These are phyloP conservation scores for Toxonevra muliebris DNA, from an alignment of 2,888 invertebrate genomes.

Conservation along the genomic window DNA sequence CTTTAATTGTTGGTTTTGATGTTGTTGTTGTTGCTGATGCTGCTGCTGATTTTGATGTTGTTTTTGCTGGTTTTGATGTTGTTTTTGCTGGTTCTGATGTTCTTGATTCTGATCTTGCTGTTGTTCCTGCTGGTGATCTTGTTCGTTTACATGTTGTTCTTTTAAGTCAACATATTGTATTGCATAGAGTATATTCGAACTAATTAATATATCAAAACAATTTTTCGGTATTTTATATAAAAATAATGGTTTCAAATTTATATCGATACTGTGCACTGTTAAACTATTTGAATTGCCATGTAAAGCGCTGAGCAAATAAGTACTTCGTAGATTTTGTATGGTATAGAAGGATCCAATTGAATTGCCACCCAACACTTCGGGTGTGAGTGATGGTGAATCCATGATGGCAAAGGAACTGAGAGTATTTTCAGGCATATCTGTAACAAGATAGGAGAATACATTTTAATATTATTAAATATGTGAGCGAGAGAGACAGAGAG, in stretches of 20 bases:
- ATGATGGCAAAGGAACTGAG: constrained; percentile 61
- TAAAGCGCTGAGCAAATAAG: constrained; percentile 62
- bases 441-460: constrained; percentile 23
- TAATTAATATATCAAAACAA: constrained; percentile 71
- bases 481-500: too few relatives aligned
- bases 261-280: constrained; percentile 73
- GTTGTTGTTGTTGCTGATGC: constrained; percentile 1
- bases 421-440: constrained; percentile 59
- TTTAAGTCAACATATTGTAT: constrained; percentile 65
- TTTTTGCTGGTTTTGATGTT: constrained; percentile 6
- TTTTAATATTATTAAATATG: too few relatives aligned
- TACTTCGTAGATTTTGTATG: constrained; percentile 62
- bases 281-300: constrained; percentile 61
- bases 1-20: constrained; percentile 9
- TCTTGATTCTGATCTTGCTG: constrained; percentile 3
- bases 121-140: neutral
- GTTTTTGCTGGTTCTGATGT: neutral
- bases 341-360: constrained; percentile 62
- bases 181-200: constrained; percentile 75
- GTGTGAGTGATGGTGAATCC: constrained; percentile 61
- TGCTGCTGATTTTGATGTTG: neutral
- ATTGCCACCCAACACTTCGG: constrained; percentile 62
- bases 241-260: constrained; percentile 73
- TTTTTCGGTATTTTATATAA: constrained; percentile 75
- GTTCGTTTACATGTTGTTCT: constrained; percentile 25